Base-by-base conservation (phyloP, 2,113 vertebrate species). In the Poeciliopsis retropinna region DNA sequence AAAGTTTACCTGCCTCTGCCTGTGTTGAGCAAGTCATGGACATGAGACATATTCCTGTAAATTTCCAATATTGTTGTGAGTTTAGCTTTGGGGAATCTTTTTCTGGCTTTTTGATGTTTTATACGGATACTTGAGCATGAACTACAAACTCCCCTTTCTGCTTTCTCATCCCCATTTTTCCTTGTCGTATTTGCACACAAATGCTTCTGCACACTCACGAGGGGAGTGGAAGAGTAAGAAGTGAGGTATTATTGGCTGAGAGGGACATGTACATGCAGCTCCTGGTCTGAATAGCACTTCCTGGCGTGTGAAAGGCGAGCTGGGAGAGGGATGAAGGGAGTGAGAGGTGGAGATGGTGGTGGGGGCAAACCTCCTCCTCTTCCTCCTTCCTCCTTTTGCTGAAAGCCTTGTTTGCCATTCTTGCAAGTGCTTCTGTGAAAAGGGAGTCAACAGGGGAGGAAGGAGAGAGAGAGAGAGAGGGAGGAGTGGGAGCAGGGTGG, bases 341-440 rank as follows among this genome's bases (percentile, higher is more conserved):
- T 74, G 84, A 87, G 79, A 82, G 83, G 78, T 86, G 83, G 83
- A 73, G 90, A 87, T 79, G 85, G 72, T 78, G 84, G 78, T 61
- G 72, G 72, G 44, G 80, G 61, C 3, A 60, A 39, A 47, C 71
- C 82, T 76, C 75, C 80, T 67, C 73, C 44, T 84, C 82, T 51
- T 83, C 86, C 70, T 89, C 78, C 78, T 85, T 75, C 67, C 76
- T 84, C 78, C 78, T 73, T 51, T 78, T 6, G 64, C 85, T 93
- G 90, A 90, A 94, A 94, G 92, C 88, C 89, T 89, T 92, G 89
- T 92, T 94, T 94, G 85, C 91, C 88, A 91, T 95, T 95, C 92
- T 89, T 93, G 90, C 84, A 15, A 88, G 82, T 64, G 27, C 76
- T 73, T 86, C 83, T 88, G 78, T 88, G 86, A 90, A 91, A 91